phyloP scores from a whole-genome alignment of 2,888 invertebrate genomes.

The Exephanes ischioxanthus region DNA sequence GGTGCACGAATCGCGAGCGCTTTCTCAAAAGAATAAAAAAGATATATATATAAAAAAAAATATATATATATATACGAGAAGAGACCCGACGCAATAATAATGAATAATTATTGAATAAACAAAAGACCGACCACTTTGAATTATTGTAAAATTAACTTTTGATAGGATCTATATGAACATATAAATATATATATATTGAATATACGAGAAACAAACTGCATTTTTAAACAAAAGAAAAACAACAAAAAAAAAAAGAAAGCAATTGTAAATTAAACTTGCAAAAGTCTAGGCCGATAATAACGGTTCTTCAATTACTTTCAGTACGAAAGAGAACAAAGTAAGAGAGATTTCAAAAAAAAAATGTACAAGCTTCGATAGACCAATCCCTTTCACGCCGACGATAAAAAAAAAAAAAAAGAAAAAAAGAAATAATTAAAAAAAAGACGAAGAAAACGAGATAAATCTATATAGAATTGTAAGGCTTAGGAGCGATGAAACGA shows the following conservation, averaged over 20 bases:
- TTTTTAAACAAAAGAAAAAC: slow-evolving; percentile 45
- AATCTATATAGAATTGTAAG: slow-evolving; percentile 53
- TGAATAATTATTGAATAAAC: slow-evolving; percentile 60
- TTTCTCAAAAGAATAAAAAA: slow-evolving; percentile 22
- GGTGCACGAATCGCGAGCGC: slow-evolving; percentile 30
- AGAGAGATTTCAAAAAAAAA: slow-evolving; percentile 13
- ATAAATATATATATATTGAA: slow-evolving; percentile 51
- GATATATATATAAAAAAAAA: slow-evolving; percentile 1
- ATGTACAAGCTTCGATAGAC: slow-evolving; percentile 71
- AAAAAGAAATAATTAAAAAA: slow-evolving; percentile 12
- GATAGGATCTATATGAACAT: slow-evolving; percentile 68
- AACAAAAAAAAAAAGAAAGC: slow-evolving; percentile 34
- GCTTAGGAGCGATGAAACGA: slow-evolving; percentile 57
- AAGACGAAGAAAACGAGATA: slow-evolving; percentile 13
- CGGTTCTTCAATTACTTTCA: slow-evolving; percentile 36
- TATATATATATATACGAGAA: slow-evolving; percentile 24
- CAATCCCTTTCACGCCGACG: slow-evolving; percentile 60
- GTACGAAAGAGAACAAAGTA: slow-evolving; percentile 28
- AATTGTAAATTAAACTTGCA: slow-evolving; percentile 46
- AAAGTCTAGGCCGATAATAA: slow-evolving; percentile 55
- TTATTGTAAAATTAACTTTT: slow-evolving; percentile 69
- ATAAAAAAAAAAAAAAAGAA: slow-evolving; percentile 47
- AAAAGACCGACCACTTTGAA: slow-evolving; percentile 70
- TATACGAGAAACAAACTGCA: slow-evolving; percentile 50
- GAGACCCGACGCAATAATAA: slow-evolving; percentile 60